phyloP scores from a whole-genome alignment of 2,113 vertebrate genomes.

The Sitta europaea region DNA sequence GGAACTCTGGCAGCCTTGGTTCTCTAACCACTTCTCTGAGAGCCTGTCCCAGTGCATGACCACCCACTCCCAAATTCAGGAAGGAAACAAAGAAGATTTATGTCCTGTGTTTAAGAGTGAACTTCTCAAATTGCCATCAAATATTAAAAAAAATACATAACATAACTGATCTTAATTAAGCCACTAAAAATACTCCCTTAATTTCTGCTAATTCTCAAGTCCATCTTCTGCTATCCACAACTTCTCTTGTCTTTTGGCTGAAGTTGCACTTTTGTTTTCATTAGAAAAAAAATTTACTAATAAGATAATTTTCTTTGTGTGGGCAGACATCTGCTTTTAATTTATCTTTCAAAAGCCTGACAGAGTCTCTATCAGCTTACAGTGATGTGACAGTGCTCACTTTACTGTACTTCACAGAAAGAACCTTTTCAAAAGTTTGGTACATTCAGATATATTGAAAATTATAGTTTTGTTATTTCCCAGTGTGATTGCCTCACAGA shows the following conservation, averaged over 20 bases:
- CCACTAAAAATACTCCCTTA: neutral
- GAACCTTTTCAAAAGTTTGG: neutral
- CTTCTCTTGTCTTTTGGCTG: constrained; percentile 4
- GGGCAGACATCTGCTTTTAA: constrained; percentile 51
- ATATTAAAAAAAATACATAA: neutral
- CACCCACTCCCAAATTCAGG: neutral
- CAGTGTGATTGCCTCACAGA: neutral
- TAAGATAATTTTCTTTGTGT: constrained; percentile 52
- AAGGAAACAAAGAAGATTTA: neutral
- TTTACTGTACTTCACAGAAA: neutral
- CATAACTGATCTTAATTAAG: neutral
- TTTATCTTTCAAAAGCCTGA: constrained; percentile 50
- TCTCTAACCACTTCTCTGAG: neutral
- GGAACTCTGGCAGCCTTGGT: neutral
- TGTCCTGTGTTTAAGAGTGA: neutral
- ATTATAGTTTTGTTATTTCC: neutral
- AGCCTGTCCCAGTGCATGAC: neutral
- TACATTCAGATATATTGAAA: constrained; percentile 18
- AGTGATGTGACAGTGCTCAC: constrained; percentile 13
- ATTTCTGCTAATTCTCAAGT: neutral
- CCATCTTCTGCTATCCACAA: neutral
- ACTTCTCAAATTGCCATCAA: neutral
- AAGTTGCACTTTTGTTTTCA: constrained; percentile 12
- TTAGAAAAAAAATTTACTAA: constrained; percentile 58
- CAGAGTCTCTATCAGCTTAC: neutral